Evolutionary conservation across 2,888 invertebrate genomes (phyloP), one percentile per base, ranked within the genome.

Genomic region (Nomada fabriciana): DNA sequence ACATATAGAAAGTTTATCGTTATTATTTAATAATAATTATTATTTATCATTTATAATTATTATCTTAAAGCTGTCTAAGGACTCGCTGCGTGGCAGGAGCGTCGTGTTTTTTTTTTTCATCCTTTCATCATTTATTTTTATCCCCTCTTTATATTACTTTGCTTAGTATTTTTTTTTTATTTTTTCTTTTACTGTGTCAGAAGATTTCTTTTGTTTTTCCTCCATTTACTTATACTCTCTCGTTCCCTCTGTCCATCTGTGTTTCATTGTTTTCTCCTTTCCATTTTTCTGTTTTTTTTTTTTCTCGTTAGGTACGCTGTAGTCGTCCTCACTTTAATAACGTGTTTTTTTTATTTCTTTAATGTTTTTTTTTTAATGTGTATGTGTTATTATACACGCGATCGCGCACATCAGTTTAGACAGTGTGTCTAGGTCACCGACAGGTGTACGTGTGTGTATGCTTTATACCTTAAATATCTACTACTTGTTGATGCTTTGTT

Each of bases 1-100:
- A 93, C 93, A 93, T 93, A 93, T 92, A 93, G 93, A 93, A 93
- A 93, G 93, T 93, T 92, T 91, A 92, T 93, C 91, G 90, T 92
- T 92, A 92, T 92, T 92, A 92, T 92, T 92, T 90, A 91, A 92
- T 93, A 92, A 91, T 93, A 92, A 91, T 93, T 91, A 93, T 92
- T 91, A 90, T 91, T 92, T 90, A 91, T 91, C 86, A 91, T 92
- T 91, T 91, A 92, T 93, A 91, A 91, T 91, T 92, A 91, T 91
- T 92, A 91, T 93, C 92, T 93, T 92, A 92, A 93, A 93, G 93
- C 93, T 92, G 92, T 92, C 93, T 93, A 93, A 92, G 89, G 89
- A 91, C 93, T 93, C 93, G 86, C 93, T 93, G 93, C 92, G 90
- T 92, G 91, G 92, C 92, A 93, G 92, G 92, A 92, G 92, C 86